Base-by-base conservation (phyloP, 2,113 vertebrate genomes). In the Triplophysa rosa region DNA sequence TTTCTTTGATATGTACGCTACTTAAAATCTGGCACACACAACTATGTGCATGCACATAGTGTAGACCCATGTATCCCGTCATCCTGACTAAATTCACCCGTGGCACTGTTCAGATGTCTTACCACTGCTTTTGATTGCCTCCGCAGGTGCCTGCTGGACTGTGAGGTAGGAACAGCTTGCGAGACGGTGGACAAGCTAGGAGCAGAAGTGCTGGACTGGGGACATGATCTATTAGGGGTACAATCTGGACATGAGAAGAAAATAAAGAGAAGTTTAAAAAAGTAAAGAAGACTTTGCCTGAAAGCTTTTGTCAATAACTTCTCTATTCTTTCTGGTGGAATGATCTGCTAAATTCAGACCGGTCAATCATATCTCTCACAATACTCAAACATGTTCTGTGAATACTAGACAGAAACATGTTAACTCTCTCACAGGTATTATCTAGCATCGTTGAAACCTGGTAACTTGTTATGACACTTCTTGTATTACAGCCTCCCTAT, bases 101-200 rank as follows among this genome's bases (percentile, higher is more conserved):
- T 14, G 47, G 4, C 24, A n/a, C 6, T 65, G 33, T n/a, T 23
- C 9, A 2, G 10, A 75, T 62, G 10, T 61, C 82, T 86, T 79
- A 83, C 84, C 84, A 82, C 67, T 40, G 87, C 92, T 91, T 95
- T 96, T 83, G 95, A 96, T 77, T 95, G 95, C 73, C 94, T 94
- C 26, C 87, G 93, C 72, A 95, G 84, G 79, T 89, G 90, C 80
- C 86, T 89, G 87, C 89, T 92, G 83, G 90, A 88, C 79, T 90
- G 92, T 82, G 72, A 80, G 7, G 79, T 83, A 52, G 89, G 89
- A 69, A 86, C 91, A 2, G 90, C 40, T 86, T 92, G 93, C 66
- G 92, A 83, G 71, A 89, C 90, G 40, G 90, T 71, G 4, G 79
- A 80, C 58, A 91, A 90, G 82, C 88, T 95, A 94, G 90, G 90